Evolutionary conservation across 2,888 invertebrate species (phyloP).

Genomic region (Ectobius pallidus): DNA sequence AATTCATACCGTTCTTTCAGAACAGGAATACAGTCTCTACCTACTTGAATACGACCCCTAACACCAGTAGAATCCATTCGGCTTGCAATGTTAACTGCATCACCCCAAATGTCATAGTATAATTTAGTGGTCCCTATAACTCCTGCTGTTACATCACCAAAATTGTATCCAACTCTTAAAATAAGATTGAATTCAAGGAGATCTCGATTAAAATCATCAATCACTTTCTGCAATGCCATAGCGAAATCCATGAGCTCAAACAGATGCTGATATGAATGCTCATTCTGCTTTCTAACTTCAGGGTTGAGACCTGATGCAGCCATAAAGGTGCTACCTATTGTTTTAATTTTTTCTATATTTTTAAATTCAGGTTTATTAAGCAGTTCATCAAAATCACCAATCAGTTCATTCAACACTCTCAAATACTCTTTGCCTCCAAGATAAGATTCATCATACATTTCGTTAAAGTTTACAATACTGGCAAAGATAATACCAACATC

Average conservation of each 20-base stretch:
- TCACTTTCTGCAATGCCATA: constrained; percentile 85
- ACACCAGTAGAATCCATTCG: constrained; percentile 97
- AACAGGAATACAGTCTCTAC: constrained; percentile 73
- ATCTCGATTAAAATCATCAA: constrained; percentile 87
- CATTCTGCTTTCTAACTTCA: constrained; percentile 69
- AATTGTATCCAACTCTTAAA: constrained; percentile 86
- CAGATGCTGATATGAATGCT: constrained; percentile 77
- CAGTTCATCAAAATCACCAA: constrained; percentile 95
- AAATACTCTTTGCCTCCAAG: constrained; percentile 94
- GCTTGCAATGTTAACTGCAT: constrained; percentile 96
- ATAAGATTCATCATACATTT: constrained; percentile 97
- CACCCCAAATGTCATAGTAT: constrained; percentile 98
- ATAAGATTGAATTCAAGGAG: constrained; percentile 89
- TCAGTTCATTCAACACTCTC: constrained; percentile 92
- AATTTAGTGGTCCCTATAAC: constrained; percentile 95
- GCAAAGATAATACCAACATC: constrained; percentile 95
- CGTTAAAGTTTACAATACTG: constrained; percentile 95
- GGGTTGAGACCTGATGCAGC: constrained; percentile 95
- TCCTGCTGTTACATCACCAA: constrained; percentile 95
- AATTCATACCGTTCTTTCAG: constrained; percentile 81
- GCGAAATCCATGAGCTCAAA: constrained; percentile 92
- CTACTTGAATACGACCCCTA: constrained; percentile 81
- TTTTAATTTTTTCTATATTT: constrained; percentile 96
- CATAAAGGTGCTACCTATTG: constrained; percentile 97
- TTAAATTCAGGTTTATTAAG: constrained; percentile 80